These are phyloP conservation scores for Entelurus aequoreus DNA, from an alignment of 2,113 vertebrate genomes.

Conservation along the genomic window DNA sequence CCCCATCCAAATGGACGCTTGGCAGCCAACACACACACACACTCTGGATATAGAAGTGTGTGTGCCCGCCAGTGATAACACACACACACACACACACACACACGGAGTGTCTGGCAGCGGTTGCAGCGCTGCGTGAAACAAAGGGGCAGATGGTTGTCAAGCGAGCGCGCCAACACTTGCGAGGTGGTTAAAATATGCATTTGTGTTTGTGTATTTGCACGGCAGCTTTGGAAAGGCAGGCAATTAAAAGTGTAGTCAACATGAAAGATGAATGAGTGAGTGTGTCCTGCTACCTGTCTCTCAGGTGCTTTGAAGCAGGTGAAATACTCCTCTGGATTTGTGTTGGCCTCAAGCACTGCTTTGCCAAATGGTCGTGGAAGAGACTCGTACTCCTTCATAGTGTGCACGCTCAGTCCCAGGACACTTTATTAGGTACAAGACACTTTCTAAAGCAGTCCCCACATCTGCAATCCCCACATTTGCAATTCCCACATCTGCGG, in stretches of 20 bases:
- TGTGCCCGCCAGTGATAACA: constrained; percentile 45
- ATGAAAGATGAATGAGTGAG: constrained; percentile 7
- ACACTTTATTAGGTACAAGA: constrained; percentile 1
- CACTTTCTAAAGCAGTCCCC: background rate
- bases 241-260: constrained; percentile 12
- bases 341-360: constrained; percentile 21
- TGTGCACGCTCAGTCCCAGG: background rate
- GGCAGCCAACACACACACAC: constrained; percentile 50
- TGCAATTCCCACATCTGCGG: too few relatives aligned
- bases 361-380: constrained; percentile 24
- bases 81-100: constrained; percentile 18
- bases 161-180: constrained; percentile 45
- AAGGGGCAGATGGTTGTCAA: constrained; percentile 64
- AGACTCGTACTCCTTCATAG: background rate
- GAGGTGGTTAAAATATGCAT: constrained; percentile 49
- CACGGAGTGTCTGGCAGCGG: constrained; percentile 45
- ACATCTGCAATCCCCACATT: too few relatives aligned
- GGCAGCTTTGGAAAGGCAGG: constrained; percentile 6
- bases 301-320: constrained; percentile 17
- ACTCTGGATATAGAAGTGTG: constrained; percentile 51
- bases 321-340: constrained; percentile 25
- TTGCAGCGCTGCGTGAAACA: constrained; percentile 60
- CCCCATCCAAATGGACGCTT: constrained; percentile 57
- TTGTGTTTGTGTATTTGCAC: constrained; percentile 25
- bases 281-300: constrained; percentile 23